phyloP scores from a whole-genome alignment of 2,888 invertebrate species.

The Helleia helle region DNA sequence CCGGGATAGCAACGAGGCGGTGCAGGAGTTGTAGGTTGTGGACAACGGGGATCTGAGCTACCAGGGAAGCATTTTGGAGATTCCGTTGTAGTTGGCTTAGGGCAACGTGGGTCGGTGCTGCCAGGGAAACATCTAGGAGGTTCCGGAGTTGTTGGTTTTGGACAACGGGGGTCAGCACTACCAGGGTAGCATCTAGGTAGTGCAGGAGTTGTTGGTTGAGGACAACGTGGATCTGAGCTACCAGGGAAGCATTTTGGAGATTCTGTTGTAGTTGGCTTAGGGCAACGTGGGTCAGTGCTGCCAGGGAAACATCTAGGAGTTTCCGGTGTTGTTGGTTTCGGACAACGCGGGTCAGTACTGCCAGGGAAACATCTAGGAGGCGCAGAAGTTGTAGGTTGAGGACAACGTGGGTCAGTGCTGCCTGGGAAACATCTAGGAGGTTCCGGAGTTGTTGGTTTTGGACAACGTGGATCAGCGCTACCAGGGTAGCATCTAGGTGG shows the following conservation, averaged over 20 bases:
- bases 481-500: constrained; percentile 30
- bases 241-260: constrained; percentile 9
- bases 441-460: constrained; percentile 21
- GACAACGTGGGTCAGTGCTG: constrained; percentile 25
- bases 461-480: constrained; percentile 42
- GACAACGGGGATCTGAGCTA: constrained; percentile 5
- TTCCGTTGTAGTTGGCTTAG: constrained; percentile 20
- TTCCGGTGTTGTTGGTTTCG: constrained; percentile 21
- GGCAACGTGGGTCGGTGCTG: constrained; percentile 44
- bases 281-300: constrained; percentile 25
- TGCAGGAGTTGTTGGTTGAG: neutral
- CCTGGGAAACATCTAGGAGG: constrained; percentile 25
- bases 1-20: constrained; percentile 17
- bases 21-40: constrained; percentile 6
- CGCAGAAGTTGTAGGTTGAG: constrained; percentile 16
- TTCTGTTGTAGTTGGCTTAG: constrained; percentile 16
- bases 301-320: constrained; percentile 25
- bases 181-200: constrained; percentile 27
- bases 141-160: constrained; percentile 21
- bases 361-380: constrained; percentile 30
- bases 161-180: constrained; percentile 24
- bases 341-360: constrained; percentile 42
- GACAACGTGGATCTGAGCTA: constrained; percentile 17
- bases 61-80: constrained; percentile 12
- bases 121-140: constrained; percentile 30